These are phyloP conservation scores for Drosophila pseudoobscura DNA, from an alignment of 1,140 invertebrate species.

Conservation along the genomic window DNA sequence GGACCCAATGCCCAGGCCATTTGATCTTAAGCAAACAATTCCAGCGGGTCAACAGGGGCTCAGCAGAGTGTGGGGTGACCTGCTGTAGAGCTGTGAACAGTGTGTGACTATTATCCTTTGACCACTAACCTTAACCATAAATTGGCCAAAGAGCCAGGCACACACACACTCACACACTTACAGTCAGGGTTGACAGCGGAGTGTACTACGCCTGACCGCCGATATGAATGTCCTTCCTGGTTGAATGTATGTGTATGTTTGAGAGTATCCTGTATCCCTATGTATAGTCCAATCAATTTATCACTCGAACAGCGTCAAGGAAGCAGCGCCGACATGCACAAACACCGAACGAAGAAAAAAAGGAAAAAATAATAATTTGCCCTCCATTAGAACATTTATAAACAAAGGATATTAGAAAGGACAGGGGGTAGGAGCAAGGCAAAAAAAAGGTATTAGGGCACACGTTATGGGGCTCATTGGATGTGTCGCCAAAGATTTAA, in stretches of 20 bases:
- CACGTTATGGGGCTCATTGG: conserved; percentile 79
- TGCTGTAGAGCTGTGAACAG: conserved; percentile 47
- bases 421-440: conserved; percentile 1
- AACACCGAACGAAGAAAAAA: conserved; percentile 31
- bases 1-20: conserved; percentile 51
- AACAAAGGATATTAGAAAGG: conserved; percentile 76
- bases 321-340: conserved; percentile 52
- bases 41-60: conserved; percentile 59
- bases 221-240: conserved; percentile 50
- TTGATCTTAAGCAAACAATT: conserved; percentile 77
- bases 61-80: conserved; percentile 29
- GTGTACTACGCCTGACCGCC: conserved; percentile 56
- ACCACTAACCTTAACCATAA: conserved; percentile 77
- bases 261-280: conserved; percentile 21
- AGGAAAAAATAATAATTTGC: conserved; percentile 69
- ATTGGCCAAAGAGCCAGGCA: conserved; percentile 73
- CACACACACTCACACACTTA: no score
- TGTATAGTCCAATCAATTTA: conserved; percentile 72
- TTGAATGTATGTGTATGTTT: conserved; percentile 7
- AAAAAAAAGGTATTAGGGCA: conserved; percentile 65
- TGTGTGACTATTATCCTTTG: conserved; percentile 78
- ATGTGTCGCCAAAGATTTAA: conserved; percentile 81
- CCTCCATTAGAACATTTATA: conserved; percentile 80
- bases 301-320: conserved; percentile 73
- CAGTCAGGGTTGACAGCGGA: conserved; percentile 60